Base-by-base conservation (phyloP, 2,797 vertebrate genomes). In the Macropus fuliginosus region DNA sequence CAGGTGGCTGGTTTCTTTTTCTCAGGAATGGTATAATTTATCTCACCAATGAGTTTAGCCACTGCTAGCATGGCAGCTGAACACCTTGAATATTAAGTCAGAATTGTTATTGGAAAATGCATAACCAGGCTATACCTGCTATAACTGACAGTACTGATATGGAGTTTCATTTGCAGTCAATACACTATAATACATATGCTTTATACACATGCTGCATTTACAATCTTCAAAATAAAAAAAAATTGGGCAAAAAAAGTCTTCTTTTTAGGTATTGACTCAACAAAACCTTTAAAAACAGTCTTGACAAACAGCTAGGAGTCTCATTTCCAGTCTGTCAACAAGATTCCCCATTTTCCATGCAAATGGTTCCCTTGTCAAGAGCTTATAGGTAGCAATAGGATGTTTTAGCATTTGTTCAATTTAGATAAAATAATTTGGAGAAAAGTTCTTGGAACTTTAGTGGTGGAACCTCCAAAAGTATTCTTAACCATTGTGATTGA, bases 1-100 rank as follows among this genome's bases (percentile, higher is more conserved):
- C 95, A 97, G 92, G 94, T 94, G 94, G 66, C 91, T 92, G 95
- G 87, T 94, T 97, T 96, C 96, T 95, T 56, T 97, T 93, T 95
- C 92, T 91, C 27, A 95, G 93, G 92, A 29, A 46, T 16, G 18
- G n/a, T 55, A 96, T 96, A 97, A 93, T 95, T 87, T 95, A 94
- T 97, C 52, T 98, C 74, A 96, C 57, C 95, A 96, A 50, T 92
- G 29, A 98, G 21, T 59, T 97, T 5, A 2, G 54, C 55, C 93
- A 96, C 94, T 93, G 91, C 54, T 54, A 96, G 50, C 14, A 91
- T 96, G 74, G 81, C 93, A 92, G 93, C 31, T 28, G n/a, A 96
- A 56, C 62, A n/a, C 2, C 11, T 94, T 97, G 94, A 96, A 96
- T 93, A 93, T 93, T 97, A 96, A 97, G 57, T 93, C 56, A 90